Base-by-base conservation (phyloP, 2,113 vertebrate species). In the Vimba vimba region DNA sequence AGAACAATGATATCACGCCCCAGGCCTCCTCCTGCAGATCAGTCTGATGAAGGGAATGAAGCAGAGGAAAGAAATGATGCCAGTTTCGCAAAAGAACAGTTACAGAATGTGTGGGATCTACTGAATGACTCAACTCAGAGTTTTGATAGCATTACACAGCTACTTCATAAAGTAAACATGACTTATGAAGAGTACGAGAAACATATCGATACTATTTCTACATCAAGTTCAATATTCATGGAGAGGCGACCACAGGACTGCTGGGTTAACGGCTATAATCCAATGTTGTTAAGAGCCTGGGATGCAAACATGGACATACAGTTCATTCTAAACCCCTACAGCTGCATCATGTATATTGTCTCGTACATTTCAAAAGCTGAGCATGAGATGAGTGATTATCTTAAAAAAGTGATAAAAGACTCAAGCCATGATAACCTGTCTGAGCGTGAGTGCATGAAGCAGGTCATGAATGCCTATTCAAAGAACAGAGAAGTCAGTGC, bases 371-470 rank as follows among this genome's bases (percentile, higher is more conserved):
- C 27, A 27, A 27, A 27, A 27, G 27, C 27, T 27, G 27, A 27
- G 27, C 27, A 27, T 27, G 27, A 27, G 27, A 27, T 27, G 27
- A 27, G 27, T 27, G 27, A 27, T 27, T 27, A 27, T 27, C 27
- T 27, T 27, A 27, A 27, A 27, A 27, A 27, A 27, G 27, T 27
- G 27, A 27, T 27, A 27, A 27, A 27, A 27, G 27, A 27, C 27
- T 27, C 27, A 27, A 27, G 27, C 27, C 27, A 27, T 27, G 27
- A 27, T 27, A 27, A 27, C 27, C 27, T 27, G 27, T 27, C 27
- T 27, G 27, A 27, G 27, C 27, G 59, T 62, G 85, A 90, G 23
- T 30, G 80, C 30, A 91, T 90, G 89, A 27, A 27, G 27, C 27
- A 27, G 27, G 27, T 27, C 27, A 27, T 27, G 27, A 27, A 27